Evolutionary conservation across 2,797 vertebrate species (phyloP).

Genomic region (Crocidura indochinensis): DNA sequence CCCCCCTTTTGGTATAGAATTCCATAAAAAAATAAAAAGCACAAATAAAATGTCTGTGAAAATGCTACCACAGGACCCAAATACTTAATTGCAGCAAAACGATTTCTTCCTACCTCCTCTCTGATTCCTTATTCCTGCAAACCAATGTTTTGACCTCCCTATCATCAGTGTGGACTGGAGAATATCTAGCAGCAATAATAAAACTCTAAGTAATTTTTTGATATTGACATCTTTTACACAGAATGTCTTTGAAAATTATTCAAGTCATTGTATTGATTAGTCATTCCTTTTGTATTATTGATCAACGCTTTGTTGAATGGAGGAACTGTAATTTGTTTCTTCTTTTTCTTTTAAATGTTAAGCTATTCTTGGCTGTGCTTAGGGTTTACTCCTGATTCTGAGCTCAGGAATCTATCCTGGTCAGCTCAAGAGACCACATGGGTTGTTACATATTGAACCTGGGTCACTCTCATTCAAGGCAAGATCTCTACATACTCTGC

Average conservation of each 20-base stretch:
- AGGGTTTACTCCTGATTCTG: too few species aligned
- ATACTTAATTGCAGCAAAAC: not conserved
- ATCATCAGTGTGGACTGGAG: not conserved
- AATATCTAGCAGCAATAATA: not conserved
- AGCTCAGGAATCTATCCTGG: too few species aligned
- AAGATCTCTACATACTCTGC: too few species aligned
- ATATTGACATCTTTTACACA: not conserved
- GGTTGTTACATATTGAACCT: too few species aligned
- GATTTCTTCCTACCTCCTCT: not conserved
- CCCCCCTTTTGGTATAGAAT: not conserved
- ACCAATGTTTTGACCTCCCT: not conserved
- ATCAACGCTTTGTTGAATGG: not conserved
- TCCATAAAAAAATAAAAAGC: not conserved
- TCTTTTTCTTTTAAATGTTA: too few species aligned
- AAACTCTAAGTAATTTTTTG: not conserved
- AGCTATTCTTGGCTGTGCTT: too few species aligned
- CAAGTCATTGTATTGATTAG: not conserved
- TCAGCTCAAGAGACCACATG: too few species aligned
- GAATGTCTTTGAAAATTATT: not conserved
- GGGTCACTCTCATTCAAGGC: too few species aligned
- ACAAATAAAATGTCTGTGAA: not conserved
- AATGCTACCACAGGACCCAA: not conserved
- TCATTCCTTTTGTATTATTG: not conserved
- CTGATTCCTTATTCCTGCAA: not conserved
- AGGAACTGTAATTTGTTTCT: not conserved